Conservation (phyloP, 2,888 invertebrate species). For the Dolomedes plantarius region DNA sequence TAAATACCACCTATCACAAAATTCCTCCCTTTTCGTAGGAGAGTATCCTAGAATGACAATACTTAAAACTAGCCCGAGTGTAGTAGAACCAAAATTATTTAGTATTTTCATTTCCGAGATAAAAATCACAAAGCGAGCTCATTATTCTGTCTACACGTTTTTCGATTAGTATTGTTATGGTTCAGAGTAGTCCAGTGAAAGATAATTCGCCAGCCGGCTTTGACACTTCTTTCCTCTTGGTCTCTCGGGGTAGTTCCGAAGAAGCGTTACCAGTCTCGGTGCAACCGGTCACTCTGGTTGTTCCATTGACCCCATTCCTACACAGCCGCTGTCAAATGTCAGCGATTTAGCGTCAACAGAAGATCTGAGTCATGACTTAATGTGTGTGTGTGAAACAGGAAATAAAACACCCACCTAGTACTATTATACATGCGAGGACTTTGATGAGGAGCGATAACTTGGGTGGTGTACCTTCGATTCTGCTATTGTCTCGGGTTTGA, state of each 20-base stretch:
- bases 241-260: not conserved
- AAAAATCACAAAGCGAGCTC: too few relatives aligned
- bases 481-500: not conserved
- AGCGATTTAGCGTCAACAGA: slow-evolving; percentile 21
- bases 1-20: too few relatives aligned
- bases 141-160: too few relatives aligned
- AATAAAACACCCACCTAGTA: slow-evolving; percentile 3
- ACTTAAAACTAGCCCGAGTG: too few relatives aligned
- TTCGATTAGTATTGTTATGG: too few relatives aligned
- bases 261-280: not conserved
- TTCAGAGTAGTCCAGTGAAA: too few relatives aligned
- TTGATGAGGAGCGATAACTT: not conserved
- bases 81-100: too few relatives aligned
- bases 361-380: slow-evolving; percentile 9
- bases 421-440: not conserved
- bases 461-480: not conserved
- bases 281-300: slow-evolving; percentile 58
- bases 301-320: slow-evolving; percentile 60
- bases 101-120: too few relatives aligned
- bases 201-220: too few relatives aligned
- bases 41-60: too few relatives aligned
- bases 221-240: too few relatives aligned
- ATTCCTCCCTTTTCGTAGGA: too few relatives aligned
- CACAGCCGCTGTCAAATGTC: slow-evolving; percentile 8
- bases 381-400: not conserved